Evolutionary conservation across 1,140 invertebrate species (phyloP).

Genomic region (Drosophila arizonae): DNA sequence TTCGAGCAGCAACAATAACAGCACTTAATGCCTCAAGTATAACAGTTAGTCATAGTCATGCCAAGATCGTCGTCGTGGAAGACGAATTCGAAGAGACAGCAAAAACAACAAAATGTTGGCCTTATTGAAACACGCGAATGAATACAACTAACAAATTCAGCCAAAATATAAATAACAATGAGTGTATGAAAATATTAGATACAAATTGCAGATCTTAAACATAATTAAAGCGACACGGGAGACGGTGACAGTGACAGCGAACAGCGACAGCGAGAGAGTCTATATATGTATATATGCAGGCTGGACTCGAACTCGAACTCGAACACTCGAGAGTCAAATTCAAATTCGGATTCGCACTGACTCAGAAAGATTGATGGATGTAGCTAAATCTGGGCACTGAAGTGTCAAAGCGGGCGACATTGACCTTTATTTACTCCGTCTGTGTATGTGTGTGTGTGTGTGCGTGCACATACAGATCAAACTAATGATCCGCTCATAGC

Average conservation of each 20-base stretch:
- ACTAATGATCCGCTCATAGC: slow-evolving; percentile 21
- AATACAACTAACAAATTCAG: slow-evolving; percentile 29
- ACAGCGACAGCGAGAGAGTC: background rate
- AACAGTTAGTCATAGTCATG: slow-evolving; percentile 33
- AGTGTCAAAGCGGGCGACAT: slow-evolving; percentile 69
- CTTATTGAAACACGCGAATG: slow-evolving; percentile 63
- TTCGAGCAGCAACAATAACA: slow-evolving; percentile 19
- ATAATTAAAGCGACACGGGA: slow-evolving; percentile 11
- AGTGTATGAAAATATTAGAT: slow-evolving; percentile 1
- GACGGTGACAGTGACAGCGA: background rate
- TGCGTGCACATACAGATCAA: slow-evolving; percentile 17
- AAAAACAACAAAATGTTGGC: slow-evolving; percentile 16
- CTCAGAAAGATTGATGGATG: slow-evolving; percentile 47
- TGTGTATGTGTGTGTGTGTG: background rate
- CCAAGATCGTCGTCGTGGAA: slow-evolving; percentile 2
- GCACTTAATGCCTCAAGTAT: slow-evolving; percentile 8
- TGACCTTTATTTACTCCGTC: slow-evolving; percentile 57
- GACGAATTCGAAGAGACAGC: slow-evolving; percentile 1
- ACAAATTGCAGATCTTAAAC: slow-evolving; percentile 23
- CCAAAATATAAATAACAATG: background rate
- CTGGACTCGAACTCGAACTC: background rate
- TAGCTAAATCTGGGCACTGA: slow-evolving; percentile 28
- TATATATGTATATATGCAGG: no score
- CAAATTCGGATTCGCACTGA: background rate
- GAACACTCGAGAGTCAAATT: background rate